These are phyloP conservation scores for Brachionus manjavacas DNA, from an alignment of 1,140 invertebrate species.

Conservation along the genomic window DNA sequence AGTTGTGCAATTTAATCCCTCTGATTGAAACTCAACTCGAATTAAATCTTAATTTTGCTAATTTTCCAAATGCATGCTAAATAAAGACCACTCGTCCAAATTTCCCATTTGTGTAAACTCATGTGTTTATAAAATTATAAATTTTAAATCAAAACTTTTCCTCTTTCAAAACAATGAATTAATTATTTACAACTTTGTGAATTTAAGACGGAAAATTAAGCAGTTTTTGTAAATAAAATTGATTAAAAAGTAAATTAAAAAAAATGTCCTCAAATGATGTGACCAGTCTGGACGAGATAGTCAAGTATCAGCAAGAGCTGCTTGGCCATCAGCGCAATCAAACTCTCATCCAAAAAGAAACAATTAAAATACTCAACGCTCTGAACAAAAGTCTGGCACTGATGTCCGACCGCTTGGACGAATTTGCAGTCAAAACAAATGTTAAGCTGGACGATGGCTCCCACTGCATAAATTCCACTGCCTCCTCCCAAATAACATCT, in stretches of 20 bases:
- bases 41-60: neutral
- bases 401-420: conserved; percentile 25
- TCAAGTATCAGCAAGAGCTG: conserved; percentile 28
- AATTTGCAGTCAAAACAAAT: conserved; percentile 27
- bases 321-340: conserved; percentile 9
- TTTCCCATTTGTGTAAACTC: conserved; percentile 13
- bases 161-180: conserved; percentile 1
- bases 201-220: neutral
- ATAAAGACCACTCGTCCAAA: neutral
- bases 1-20: neutral
- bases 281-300: conserved; percentile 14
- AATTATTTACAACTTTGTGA: neutral
- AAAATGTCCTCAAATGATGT: neutral
- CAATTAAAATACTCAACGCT: neutral
- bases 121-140: neutral
- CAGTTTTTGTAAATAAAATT: conserved; percentile 10
- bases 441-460: conserved; percentile 5
- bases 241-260: neutral
- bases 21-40: neutral
- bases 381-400: conserved; percentile 10
- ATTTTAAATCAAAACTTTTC: neutral
- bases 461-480: neutral
- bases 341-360: conserved; percentile 12
- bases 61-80: neutral
- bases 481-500: neutral